Conservation (phyloP, 2,888 invertebrate genomes). For the Meiosimyza platycephala region DNA sequence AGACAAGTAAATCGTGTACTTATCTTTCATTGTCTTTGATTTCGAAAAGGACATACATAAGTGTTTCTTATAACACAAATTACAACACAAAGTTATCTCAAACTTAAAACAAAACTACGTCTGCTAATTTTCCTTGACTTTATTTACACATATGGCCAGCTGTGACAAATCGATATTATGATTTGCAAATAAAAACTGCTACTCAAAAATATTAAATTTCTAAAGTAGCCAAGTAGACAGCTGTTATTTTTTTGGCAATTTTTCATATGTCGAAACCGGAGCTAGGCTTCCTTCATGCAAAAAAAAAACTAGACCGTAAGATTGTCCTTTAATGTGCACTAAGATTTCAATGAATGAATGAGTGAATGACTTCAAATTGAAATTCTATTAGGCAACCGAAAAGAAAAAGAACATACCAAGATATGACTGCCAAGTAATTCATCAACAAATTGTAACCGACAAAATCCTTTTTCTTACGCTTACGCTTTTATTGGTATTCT, state of each 20-base stretch:
- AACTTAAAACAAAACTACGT: not conserved
- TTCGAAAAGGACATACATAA: not conserved
- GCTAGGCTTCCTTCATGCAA: no score
- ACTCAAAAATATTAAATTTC: no score
- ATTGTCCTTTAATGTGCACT: not conserved
- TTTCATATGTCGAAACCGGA: not conserved
- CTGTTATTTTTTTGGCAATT: not conserved
- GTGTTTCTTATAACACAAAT: not conserved
- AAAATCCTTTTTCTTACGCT: slow-evolving; percentile 1
- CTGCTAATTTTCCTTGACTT: not conserved
- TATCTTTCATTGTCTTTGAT: no score
- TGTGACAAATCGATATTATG: not conserved
- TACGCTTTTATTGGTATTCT: no score
- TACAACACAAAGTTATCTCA: not conserved
- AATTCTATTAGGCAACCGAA: slow-evolving; percentile 8
- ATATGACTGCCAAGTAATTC: not conserved
- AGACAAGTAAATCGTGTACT: no score
- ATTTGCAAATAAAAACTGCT: not conserved
- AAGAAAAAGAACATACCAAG: not conserved
- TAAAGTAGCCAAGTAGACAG: not conserved
- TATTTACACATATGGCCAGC: slow-evolving; percentile 1
- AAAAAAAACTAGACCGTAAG: no score
- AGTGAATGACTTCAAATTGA: slow-evolving; percentile 25
- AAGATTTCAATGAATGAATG: slow-evolving; percentile 19
- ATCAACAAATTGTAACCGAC: not conserved